Evolutionary conservation across 2,797 vertebrate genomes (phyloP).

Genomic region (Sebastes oblongus): DNA sequence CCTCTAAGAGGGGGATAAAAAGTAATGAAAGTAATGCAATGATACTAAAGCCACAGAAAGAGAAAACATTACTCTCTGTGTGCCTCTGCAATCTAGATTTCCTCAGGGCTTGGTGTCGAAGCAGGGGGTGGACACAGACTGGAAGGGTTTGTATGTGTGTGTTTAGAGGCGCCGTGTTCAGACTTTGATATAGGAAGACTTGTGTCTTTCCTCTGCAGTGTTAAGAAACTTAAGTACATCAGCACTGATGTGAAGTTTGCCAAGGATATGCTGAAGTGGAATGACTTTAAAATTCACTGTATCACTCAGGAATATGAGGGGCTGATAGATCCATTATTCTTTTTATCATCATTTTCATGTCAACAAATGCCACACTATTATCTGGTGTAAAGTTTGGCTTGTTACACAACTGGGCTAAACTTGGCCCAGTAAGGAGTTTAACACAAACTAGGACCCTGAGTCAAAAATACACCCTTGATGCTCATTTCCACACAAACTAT

Average conservation of each 20-base stretch:
- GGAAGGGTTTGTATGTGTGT: conserved; percentile 11
- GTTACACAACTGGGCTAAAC: not conserved
- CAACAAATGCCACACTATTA: not conserved
- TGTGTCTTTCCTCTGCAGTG: conserved; percentile 14
- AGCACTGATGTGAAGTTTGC: not conserved
- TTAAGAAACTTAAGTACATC: not conserved
- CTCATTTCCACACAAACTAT: not conserved
- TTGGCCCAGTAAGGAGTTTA: not conserved
- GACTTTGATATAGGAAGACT: conserved; percentile 46
- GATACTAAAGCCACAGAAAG: conserved; percentile 45
- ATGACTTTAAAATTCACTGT: not conserved
- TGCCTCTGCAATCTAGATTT: conserved; percentile 37
- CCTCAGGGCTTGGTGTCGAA: conserved; percentile 39
- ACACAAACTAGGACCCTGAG: not conserved
- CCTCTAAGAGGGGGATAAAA: conserved; percentile 21
- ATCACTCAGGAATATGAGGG: not conserved
- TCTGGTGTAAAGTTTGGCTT: not conserved
- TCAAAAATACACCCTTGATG: not conserved
- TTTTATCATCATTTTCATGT: not conserved
- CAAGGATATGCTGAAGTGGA: not conserved
- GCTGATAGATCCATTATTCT: not conserved
- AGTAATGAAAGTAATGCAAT: conserved; percentile 42
- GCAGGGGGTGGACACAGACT: conserved; percentile 40
- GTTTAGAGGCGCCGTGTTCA: not conserved
- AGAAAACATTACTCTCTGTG: conserved; percentile 50